phyloP scores from a whole-genome alignment of 2,888 invertebrate genomes.

The Mythimna albipuncta region DNA sequence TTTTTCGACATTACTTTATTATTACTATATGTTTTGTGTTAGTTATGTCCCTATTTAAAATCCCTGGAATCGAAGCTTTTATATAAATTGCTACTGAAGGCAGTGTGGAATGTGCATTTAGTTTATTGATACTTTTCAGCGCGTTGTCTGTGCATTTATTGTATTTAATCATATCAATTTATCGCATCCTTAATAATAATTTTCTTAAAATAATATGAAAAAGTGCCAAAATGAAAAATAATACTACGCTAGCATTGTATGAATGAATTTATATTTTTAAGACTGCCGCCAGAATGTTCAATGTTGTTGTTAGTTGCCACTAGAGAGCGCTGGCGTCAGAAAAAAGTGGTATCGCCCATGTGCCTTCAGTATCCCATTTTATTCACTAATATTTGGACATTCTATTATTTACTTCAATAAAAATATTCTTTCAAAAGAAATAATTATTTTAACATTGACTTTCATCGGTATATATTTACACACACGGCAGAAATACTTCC shows the following conservation, averaged over 20 bases:
- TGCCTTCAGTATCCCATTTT: slow-evolving; percentile 74
- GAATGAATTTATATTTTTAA: slow-evolving; percentile 26
- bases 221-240: slow-evolving; percentile 4
- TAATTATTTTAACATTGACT: slow-evolving; percentile 71
- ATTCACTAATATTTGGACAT: slow-evolving; percentile 65
- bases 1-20: slow-evolving; percentile 33
- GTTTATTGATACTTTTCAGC: slow-evolving; percentile 24
- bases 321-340: slow-evolving; percentile 78
- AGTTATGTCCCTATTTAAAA: slow-evolving; percentile 28
- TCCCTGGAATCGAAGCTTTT: slow-evolving; percentile 31
- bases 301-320: slow-evolving; percentile 55
- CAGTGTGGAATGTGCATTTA: slow-evolving; percentile 15
- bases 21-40: slow-evolving; percentile 33
- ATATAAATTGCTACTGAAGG: slow-evolving; percentile 18
- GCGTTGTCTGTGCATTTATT: slow-evolving; percentile 9
- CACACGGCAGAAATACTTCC: slow-evolving; percentile 80
- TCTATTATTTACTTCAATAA: slow-evolving; percentile 78
- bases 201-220: neutral
- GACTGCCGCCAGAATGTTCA: slow-evolving; percentile 71
- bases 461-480: slow-evolving; percentile 64
- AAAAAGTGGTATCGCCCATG: slow-evolving; percentile 84
- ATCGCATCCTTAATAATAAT: neutral
- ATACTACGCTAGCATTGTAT: neutral
- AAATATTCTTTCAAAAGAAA: slow-evolving; percentile 71
- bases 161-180: slow-evolving; percentile 13